Evolutionary conservation across 1,140 invertebrate genomes (phyloP).

Genomic region (Bathynomus jamesi): DNA sequence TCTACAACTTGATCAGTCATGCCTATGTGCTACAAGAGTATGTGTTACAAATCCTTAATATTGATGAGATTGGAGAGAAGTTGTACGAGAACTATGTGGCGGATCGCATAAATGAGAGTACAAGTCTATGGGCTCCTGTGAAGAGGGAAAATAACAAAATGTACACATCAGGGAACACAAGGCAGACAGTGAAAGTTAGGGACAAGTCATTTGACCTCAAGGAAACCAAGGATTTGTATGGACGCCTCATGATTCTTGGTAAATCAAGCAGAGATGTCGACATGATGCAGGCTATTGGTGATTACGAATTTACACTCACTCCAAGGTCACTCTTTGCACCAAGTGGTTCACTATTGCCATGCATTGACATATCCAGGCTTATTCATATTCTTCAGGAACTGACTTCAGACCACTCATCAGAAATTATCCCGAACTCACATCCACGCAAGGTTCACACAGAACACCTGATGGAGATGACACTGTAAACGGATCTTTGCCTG

Average conservation of each 20-base stretch:
- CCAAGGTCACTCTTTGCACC: background rate
- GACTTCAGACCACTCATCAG: background rate
- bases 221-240: too few relatives aligned
- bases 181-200: too few relatives aligned
- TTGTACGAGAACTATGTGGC: too few relatives aligned
- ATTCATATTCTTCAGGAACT: background rate
- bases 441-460: too few relatives aligned
- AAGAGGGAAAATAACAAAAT: background rate
- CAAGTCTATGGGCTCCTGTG: background rate
- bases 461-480: too few relatives aligned
- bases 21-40: background rate
- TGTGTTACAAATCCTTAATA: background rate
- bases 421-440: background rate
- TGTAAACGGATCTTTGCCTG: background rate
- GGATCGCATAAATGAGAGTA: background rate
- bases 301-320: constrained; percentile 12
- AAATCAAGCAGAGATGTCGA: background rate
- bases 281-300: background rate
- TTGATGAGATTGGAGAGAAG: background rate
- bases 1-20: background rate
- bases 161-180: too few relatives aligned
- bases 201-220: too few relatives aligned
- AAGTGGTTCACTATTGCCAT: background rate
- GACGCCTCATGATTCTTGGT: constrained; percentile 8
- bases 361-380: background rate